Evolutionary conservation across 2,888 invertebrate species (phyloP).

Genomic region (Spatulosminthurus flaviceps): DNA sequence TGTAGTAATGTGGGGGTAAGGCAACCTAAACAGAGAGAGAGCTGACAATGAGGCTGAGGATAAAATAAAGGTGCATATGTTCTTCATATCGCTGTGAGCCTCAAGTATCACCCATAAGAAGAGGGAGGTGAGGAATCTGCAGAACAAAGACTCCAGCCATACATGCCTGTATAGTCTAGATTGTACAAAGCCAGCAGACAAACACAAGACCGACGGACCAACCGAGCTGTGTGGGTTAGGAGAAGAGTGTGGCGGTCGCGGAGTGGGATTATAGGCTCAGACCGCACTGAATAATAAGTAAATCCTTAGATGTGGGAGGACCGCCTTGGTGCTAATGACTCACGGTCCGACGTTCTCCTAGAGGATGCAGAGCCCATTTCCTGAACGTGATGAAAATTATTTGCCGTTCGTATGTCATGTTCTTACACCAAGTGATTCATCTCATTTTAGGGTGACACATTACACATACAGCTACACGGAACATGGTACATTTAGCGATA

Average conservation of each 20-base stretch:
- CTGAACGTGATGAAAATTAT: constrained; percentile 59
- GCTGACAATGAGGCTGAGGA: neutral
- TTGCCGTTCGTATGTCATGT: constrained; percentile 40
- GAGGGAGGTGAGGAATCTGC: constrained; percentile 19
- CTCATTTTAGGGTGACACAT: constrained; percentile 43
- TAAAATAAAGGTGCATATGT: constrained; percentile 18
- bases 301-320: constrained; percentile 53
- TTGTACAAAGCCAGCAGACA: constrained; percentile 14
- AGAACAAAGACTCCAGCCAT: constrained; percentile 16
- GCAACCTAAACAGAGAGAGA: neutral
- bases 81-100: neutral
- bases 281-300: constrained; percentile 56
- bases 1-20: no score
- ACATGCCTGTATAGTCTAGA: constrained; percentile 15
- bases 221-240: neutral
- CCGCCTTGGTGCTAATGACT: constrained; percentile 58
- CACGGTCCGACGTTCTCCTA: constrained; percentile 37
- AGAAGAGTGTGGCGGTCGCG: constrained; percentile 45
- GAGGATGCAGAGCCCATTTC: constrained; percentile 54
- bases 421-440: constrained; percentile 35
- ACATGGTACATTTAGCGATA: constrained; percentile 1
- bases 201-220: constrained; percentile 18
- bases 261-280: constrained; percentile 50
- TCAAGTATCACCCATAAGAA: constrained; percentile 1
- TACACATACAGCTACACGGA: constrained; percentile 9